Evolutionary conservation across 2,797 vertebrate genomes (phyloP), one percentile per base, ranked within the genome.

Genomic region (Megaceryle alcyon): DNA sequence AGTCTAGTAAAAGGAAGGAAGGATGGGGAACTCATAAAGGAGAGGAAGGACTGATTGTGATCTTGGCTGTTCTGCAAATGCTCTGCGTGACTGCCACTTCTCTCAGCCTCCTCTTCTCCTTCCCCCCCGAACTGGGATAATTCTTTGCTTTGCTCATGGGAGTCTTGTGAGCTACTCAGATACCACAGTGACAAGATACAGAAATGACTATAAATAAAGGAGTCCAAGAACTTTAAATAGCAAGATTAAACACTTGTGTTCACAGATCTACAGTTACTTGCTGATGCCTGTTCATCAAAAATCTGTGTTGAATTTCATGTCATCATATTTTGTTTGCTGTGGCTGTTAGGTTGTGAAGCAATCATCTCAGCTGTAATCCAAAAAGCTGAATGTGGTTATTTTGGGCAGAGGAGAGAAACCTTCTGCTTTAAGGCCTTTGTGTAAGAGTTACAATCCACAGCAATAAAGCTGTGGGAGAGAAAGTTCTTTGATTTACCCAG

Each of bases 21-120:
- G 95, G 91, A 97, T 79, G 70, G 43, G 73, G 72, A 86, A 66
- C 56, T 96, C 37, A 95, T 92, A 97, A 97, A 96, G 75, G 80
- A 60, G 70, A 96, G 92, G 95, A 97, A 95, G 95, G 73, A 84
- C 92, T 77, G 90, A 37, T 77, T 79, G 96, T 82, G 88, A 90
- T 95, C 77, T 95, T 97, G 96, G 93, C 93, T 97, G 83, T 92
- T 86, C 83, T 87, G 94, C 81, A 84, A 94, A 66, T 77, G 59
- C 60, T 84, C 66, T 86, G 66, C 0, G 3, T 94, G 93, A 86
- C 83, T 91, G 63, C 35, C 81, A 84, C 94, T 96, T 88, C 90
- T 86, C 90, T 90, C 77, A 90, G 90, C 35, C 63, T 90, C 69
- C 77, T 71, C 84, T 81, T 77, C 61, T 73, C 56, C 60, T 77